Conservation (phyloP, 1,140 invertebrate species). For the Ylistrum balloti region DNA sequence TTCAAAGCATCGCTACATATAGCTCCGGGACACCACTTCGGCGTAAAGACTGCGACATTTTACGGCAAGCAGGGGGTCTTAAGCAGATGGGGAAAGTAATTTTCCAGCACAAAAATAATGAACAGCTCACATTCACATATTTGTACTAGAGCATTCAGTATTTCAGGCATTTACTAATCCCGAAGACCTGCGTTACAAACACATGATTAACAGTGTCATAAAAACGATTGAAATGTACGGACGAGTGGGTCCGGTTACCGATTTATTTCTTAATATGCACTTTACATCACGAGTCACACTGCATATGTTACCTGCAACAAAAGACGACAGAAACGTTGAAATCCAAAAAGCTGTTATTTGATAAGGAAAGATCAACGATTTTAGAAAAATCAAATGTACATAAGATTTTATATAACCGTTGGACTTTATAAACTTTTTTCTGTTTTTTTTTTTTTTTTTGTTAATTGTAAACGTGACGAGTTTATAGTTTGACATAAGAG, state of each 20-base stretch:
- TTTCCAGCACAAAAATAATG: neutral
- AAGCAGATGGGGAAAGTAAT: slow-evolving; percentile 17
- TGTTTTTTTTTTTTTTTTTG: no score
- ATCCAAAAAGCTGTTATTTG: neutral
- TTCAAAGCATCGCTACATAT: neutral
- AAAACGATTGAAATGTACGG: slow-evolving; percentile 34
- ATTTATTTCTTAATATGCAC: slow-evolving; percentile 23
- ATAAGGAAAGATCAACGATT: neutral
- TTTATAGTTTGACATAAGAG: no score
- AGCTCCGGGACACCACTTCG: neutral
- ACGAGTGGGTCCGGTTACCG: slow-evolving; percentile 19
- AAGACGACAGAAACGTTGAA: neutral
- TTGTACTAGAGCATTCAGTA: neutral
- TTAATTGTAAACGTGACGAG: no score
- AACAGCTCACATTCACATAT: slow-evolving; percentile 16
- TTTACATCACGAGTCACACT: neutral
- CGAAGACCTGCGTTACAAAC: neutral
- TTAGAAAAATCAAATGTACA: neutral
- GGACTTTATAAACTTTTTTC: no score
- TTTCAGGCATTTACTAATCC: neutral
- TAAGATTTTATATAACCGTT: neutral
- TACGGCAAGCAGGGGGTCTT: neutral
- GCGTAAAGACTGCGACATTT: neutral
- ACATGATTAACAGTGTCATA: neutral
- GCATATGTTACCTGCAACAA: slow-evolving; percentile 14